Evolutionary conservation across 1,140 invertebrate species (phyloP).

Genomic region (Marisa cornuarietis): DNA sequence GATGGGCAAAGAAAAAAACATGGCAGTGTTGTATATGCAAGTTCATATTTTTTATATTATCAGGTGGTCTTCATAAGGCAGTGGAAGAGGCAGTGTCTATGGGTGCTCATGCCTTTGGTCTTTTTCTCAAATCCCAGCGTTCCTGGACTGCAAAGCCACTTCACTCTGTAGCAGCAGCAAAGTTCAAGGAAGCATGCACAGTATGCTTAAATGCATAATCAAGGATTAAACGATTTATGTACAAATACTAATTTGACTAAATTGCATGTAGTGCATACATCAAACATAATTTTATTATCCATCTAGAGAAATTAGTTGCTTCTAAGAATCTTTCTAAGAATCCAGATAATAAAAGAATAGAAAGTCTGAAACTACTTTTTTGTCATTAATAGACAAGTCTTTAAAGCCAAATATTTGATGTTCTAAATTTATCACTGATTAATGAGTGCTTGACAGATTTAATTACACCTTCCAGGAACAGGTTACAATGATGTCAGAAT

Average conservation of each 20-base stretch:
- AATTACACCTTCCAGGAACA: no score
- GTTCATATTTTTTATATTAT: slow-evolving; percentile 3
- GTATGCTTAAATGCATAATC: slow-evolving; percentile 32
- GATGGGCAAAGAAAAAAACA: no score
- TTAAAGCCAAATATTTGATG: no score
- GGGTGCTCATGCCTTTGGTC: slow-evolving; percentile 66
- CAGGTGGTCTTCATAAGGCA: slow-evolving; percentile 64
- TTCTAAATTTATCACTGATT: no score
- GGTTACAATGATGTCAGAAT: no score
- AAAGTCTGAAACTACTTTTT: no score
- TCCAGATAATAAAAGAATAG: no score
- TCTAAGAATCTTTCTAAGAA: no score
- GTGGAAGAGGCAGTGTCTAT: slow-evolving; percentile 59
- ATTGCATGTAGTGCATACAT: not conserved
- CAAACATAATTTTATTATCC: not conserved
- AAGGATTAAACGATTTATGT: not conserved
- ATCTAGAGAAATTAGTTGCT: not conserved
- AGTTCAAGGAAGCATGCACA: slow-evolving; percentile 62
- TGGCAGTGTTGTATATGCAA: no score
- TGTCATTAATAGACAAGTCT: no score
- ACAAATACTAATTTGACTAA: not conserved
- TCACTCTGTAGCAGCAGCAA: slow-evolving; percentile 58
- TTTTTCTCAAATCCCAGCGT: slow-evolving; percentile 68
- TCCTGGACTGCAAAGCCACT: slow-evolving; percentile 69
- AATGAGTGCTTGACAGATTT: no score